phyloP scores from a whole-genome alignment of 2,888 invertebrate species.

The Coelopa pilipes region DNA sequence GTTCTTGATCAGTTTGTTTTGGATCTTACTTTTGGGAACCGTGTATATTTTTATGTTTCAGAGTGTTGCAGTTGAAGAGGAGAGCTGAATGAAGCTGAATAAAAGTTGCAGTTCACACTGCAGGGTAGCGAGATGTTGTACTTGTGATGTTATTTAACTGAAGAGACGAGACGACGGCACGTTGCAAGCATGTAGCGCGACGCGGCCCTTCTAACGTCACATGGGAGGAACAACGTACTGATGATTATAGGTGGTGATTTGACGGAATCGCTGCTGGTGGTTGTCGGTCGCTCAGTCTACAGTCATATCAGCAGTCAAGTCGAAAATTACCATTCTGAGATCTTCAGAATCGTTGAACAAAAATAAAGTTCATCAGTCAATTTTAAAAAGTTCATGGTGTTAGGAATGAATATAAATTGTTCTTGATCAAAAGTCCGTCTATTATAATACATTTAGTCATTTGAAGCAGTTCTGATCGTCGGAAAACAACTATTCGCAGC shows the following conservation, averaged over 20 bases:
- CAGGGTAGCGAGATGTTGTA: conserved; percentile 12
- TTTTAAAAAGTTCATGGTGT: neutral
- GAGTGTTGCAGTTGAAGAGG: conserved; percentile 9
- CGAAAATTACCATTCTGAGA: neutral
- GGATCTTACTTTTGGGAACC: conserved; percentile 15
- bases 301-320: neutral
- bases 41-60: conserved; percentile 9
- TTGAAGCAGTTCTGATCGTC: neutral
- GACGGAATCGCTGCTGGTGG: conserved; percentile 8
- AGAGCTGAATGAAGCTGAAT: conserved; percentile 21
- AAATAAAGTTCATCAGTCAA: too few species aligned
- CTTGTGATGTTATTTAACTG: conserved; percentile 27
- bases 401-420: neutral
- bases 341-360: too few species aligned
- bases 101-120: conserved; percentile 34
- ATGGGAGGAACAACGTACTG: conserved; percentile 10
- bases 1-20: conserved; percentile 14
- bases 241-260: conserved; percentile 23
- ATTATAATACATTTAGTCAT: too few species aligned
- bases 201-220: conserved; percentile 9
- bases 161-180: conserved; percentile 17
- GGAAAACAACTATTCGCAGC: neutral
- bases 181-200: conserved; percentile 6
- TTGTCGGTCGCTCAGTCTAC: too few species aligned
- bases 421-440: too few species aligned